Base-by-base conservation (phyloP, 2,113 vertebrate species). In the Crotophaga sulcirostris region DNA sequence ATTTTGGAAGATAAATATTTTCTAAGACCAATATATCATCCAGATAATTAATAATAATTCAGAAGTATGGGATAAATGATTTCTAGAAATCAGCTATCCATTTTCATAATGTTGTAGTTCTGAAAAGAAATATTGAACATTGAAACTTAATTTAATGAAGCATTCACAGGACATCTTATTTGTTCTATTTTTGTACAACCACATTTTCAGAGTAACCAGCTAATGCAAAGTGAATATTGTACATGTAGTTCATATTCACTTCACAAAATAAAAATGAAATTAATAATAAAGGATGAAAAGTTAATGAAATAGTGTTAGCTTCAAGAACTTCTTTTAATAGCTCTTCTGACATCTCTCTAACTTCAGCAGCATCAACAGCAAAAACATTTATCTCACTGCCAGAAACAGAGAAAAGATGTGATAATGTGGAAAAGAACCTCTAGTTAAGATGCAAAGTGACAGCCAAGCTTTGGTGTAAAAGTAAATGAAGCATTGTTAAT, bases 81-180 rank as follows among this genome's bases (percentile, higher is more conserved):
- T 96, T 91, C 56, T 67, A 86, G 64, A 89, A 96, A 95, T 80
- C 29, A 54, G 23, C n/a, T 92, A 73, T 59, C 12, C 44, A 33
- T 84, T 97, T 93, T 94, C 76, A 94, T 96, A 92, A 93, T 68
- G 45, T 66, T 66, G 73, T 70, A 40, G 34, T 96, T 94, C 84
- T 92, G 90, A 93, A 90, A 87, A 84, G 7, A 80, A 95, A 88
- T 77, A 79, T 20, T 90, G 89, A 93, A 97, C 91, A 94, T 91
- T 94, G 63, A 94, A 97, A 77, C 89, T 90, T 95, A 89, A 94
- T 92, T 97, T 96, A 97, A 89, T 93, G 87, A 94, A 89, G 26
- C 56, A 92, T 36, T 92, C 45, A 14, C 76, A 93, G 84, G 72
- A 87, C 21, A 78, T 69, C 45, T 88, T 93, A 88, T 86, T 94